These are phyloP conservation scores for Thunnus thynnus DNA, from an alignment of 2,113 vertebrate species.

Conservation along the genomic window DNA sequence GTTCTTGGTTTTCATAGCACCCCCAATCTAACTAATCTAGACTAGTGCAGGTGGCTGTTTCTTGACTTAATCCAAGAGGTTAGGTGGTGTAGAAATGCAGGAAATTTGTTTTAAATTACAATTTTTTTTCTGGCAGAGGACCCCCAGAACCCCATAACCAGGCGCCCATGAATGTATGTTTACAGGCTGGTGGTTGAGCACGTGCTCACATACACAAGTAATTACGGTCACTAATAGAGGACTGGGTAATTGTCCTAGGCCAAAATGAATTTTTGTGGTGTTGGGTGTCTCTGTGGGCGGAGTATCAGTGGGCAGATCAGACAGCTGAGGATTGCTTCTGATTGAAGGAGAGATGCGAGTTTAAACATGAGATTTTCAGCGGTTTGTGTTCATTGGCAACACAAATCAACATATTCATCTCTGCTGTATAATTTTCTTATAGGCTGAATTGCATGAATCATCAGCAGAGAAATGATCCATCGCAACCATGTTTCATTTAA, in stretches of 20 bases:
- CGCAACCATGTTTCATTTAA: conserved; percentile 20
- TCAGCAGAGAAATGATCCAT: conserved; percentile 1
- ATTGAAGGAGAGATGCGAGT: conserved; percentile 30
- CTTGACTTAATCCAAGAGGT: no score
- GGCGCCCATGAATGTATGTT: conserved; percentile 28
- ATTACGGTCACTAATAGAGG: conserved; percentile 47
- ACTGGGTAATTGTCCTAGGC: conserved; percentile 47
- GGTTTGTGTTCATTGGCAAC: conserved; percentile 40
- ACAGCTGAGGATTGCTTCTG: conserved; percentile 34
- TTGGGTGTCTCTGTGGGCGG: conserved; percentile 39
- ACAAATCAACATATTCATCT: conserved; percentile 35
- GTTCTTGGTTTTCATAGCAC: no score
- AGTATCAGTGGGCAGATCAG: conserved; percentile 25
- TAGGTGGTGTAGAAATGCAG: no score
- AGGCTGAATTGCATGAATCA: conserved; percentile 13
- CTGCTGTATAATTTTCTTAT: conserved; percentile 29
- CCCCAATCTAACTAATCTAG: no score
- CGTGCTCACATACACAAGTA: conserved; percentile 37
- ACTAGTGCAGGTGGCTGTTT: no score
- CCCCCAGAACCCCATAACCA: no score
- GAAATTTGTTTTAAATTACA: no score
- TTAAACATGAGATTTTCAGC: conserved; percentile 24
- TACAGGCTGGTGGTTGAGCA: conserved; percentile 8
- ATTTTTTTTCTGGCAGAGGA: no score
- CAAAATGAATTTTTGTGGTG: conserved; percentile 37